Evolutionary conservation across 1,140 invertebrate genomes (phyloP).

Genomic region (Trissolcus basalis): DNA sequence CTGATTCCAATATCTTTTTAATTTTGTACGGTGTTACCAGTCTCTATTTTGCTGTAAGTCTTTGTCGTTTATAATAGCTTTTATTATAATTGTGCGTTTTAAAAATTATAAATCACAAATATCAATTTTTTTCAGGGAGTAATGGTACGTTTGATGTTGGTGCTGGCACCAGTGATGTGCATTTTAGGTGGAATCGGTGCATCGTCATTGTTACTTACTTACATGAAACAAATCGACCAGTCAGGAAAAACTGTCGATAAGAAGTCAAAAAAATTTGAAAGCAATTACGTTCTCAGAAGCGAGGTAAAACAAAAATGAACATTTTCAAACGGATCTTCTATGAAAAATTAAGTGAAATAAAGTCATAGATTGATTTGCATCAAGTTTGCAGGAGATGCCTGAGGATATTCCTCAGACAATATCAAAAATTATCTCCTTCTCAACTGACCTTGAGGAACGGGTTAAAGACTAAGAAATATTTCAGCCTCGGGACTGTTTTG

Average conservation of each 20-base stretch:
- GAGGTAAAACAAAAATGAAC: constrained; percentile 80
- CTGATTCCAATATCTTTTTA: constrained; percentile 97
- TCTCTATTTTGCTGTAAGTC: constrained; percentile 97
- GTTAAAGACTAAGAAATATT: no score
- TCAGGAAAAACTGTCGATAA: constrained; percentile 77
- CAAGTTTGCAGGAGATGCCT: no score
- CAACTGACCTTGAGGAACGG: no score
- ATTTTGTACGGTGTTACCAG: constrained; percentile 98
- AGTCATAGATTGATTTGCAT: no score
- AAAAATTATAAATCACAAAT: not conserved
- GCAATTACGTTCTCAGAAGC: constrained; percentile 89
- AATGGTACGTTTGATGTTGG: constrained; percentile 98
- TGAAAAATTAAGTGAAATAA: no score
- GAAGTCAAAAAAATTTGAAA: constrained; percentile 85
- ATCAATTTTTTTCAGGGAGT: constrained; percentile 83
- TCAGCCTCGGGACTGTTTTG: no score
- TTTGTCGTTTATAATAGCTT: constrained; percentile 4
- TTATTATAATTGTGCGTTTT: no score
- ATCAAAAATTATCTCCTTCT: no score
- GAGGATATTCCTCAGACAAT: no score
- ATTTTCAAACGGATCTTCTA: no score
- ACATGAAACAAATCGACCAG: constrained; percentile 90
- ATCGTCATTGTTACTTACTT: constrained; percentile 91
- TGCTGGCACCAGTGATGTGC: constrained; percentile 98
- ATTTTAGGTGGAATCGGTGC: constrained; percentile 96